Evolutionary conservation across 2,797 vertebrate genomes (phyloP).

Genomic region (Ctenosaura bakeri): DNA sequence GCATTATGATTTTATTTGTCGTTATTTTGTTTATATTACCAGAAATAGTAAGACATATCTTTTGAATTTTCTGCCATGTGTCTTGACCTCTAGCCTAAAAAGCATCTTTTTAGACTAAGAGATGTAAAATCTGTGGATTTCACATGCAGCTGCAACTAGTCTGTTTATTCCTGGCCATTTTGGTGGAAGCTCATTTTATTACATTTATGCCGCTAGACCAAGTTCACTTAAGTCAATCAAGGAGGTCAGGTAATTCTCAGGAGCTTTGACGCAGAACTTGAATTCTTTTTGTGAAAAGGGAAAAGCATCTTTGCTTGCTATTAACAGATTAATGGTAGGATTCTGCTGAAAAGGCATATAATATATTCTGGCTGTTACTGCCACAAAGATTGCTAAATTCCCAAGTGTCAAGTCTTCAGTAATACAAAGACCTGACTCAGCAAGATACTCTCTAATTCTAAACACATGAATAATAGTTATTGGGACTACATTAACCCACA

Average conservation of each 20-base stretch:
- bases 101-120: background rate
- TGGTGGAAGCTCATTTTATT: background rate
- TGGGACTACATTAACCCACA: background rate
- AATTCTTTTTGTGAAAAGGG: background rate
- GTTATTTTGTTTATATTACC: background rate
- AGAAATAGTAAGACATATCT: background rate
- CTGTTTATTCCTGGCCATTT: background rate
- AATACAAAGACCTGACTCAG: slow-evolving; percentile 1
- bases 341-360: slow-evolving; percentile 33
- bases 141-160: background rate
- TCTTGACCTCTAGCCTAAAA: background rate
- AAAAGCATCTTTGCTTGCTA: background rate
- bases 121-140: background rate
- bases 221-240: background rate
- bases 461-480: background rate
- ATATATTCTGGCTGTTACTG: rapidly evolving
- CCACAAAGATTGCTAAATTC: background rate
- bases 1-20: background rate
- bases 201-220: background rate
- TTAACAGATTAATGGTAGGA: background rate
- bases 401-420: rapidly evolving
- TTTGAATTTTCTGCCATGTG: background rate
- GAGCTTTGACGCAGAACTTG: background rate
- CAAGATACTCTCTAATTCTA: slow-evolving; percentile 12
- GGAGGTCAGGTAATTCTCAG: background rate